These are phyloP conservation scores for Aphaenogaster rudis DNA, from an alignment of 1,140 invertebrate species.

Conservation along the genomic window DNA sequence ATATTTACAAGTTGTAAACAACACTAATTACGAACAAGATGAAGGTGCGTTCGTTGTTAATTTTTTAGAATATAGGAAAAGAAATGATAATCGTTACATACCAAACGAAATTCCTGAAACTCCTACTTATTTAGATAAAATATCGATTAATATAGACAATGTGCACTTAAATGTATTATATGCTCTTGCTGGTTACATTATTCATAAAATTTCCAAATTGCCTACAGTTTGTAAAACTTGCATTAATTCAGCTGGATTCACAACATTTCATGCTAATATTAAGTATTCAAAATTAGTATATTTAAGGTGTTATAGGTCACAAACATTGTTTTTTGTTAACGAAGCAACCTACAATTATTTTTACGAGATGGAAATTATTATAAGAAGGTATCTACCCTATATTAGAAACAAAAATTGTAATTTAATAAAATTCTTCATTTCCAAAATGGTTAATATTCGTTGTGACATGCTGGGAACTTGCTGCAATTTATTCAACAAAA, in stretches of 20 bases:
- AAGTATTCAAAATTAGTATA: background rate
- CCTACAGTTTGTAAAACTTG: no score
- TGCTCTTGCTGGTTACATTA: background rate
- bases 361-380: no score
- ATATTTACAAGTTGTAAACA: constrained; percentile 20
- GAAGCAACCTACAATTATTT: no score
- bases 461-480: background rate
- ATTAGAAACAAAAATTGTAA: no score
- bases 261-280: background rate
- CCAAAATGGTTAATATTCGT: background rate
- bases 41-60: background rate
- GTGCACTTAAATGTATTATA: background rate
- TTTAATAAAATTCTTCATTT: background rate
- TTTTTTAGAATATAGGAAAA: background rate
- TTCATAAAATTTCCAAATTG: no score
- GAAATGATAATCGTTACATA: background rate
- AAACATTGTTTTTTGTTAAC: background rate
- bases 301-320: background rate
- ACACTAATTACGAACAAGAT: constrained; percentile 27
- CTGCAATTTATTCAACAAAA: constrained; percentile 4
- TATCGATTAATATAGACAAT: background rate
- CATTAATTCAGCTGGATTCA: no score
- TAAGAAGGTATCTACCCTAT: background rate
- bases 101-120: background rate
- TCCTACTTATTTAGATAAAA: background rate